Base-by-base conservation (phyloP, 2,113 vertebrate genomes). In the Serilophus lunatus region DNA sequence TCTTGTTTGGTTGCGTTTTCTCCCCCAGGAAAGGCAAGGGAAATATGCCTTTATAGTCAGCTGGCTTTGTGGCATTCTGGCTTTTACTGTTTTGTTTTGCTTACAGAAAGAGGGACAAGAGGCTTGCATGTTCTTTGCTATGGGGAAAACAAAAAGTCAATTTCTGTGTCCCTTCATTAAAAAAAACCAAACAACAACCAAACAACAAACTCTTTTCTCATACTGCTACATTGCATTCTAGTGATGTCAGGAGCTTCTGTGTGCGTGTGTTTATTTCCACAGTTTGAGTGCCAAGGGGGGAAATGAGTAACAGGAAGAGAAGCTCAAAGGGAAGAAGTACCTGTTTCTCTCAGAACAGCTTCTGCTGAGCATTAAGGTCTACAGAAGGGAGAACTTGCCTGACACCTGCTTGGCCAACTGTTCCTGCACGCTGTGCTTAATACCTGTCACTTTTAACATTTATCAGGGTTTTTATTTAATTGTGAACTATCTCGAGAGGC, bases 221-320 rank as follows among this genome's bases (percentile, higher is more conserved):
- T 75, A 76, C 35, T 92, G 79, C 49, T 90, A 22, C 54, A 65
- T 91, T 64, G 79, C 40, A 28, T 87, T 25, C 74, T 91, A 28
- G 63, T 93, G 92, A 96, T 2, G 18, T 88, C 82, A 90, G 79
- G n/a, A 51, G 25, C 54, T 79, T 80, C 71, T 93, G 42, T 91
- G 44, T 90, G 36, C 88, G 49, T 54, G 61, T 87, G 47, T 93
- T 90, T 95, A 75, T 95, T 90, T 94, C 75, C 50, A 74, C 63
- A 66, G 75, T 77, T 53, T 65, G 61, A 53, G 38, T 80, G 85
- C 90, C 82, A 94, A 86, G 35, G 71, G 36, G 87, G 85, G 88
- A 95, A 95, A 81, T 94, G 82, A 95, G 75, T 95, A 94, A 94
- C 0, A 1, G 94, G 90, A 94, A 95, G 75, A 95, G 50, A 85